Base-by-base conservation (phyloP, 2,888 invertebrate species). In the Drosophila gaucha region DNA sequence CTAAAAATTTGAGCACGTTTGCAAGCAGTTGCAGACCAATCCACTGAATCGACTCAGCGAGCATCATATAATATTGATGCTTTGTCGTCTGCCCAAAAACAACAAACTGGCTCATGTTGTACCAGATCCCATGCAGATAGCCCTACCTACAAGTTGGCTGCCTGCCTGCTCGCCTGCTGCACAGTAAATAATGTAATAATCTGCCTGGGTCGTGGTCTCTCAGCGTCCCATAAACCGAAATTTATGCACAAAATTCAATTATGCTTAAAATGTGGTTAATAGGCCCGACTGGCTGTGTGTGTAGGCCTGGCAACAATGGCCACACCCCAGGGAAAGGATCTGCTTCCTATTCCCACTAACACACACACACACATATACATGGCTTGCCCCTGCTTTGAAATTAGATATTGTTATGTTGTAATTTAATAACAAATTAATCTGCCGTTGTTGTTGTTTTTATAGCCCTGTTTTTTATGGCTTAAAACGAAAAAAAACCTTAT, bases 141-240 rank as follows among this genome's bases (percentile, higher is more conserved):
- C 16, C 12, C 10, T 10, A 10, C 24, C 36, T 4, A 31, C 20
- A 20, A 26, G n/a, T 4, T 16, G 30, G 38, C 35, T 38, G 26
- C 9, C 46, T 26, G 31, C 46, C 56, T 28, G 44, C 49, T 24
- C 43, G 12, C 28, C 44, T 18, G n/a, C 30, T 47, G 54, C 63
- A 73, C 87, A 82, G 83, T 84, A 84, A 87, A 84, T 84, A 84
- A 84, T 87, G 86, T 84, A 84, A 84, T 84, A 84, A 84, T 87
- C 83, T 87, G 87, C 58, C 57, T 57, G 58, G 82, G 86, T 73
- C 75, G 85, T 80, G 74, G 86, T 85, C 85, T 83, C 87, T 74
- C 76, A 60, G 74, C 79, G 74, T 67, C 85, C 88, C 83, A 84
- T 84, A 84, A 84, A 87, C 83, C 74, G 72, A 87, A 87, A 84